phyloP scores from a whole-genome alignment of 2,113 vertebrate genomes.

The Barnardius zonarius region DNA sequence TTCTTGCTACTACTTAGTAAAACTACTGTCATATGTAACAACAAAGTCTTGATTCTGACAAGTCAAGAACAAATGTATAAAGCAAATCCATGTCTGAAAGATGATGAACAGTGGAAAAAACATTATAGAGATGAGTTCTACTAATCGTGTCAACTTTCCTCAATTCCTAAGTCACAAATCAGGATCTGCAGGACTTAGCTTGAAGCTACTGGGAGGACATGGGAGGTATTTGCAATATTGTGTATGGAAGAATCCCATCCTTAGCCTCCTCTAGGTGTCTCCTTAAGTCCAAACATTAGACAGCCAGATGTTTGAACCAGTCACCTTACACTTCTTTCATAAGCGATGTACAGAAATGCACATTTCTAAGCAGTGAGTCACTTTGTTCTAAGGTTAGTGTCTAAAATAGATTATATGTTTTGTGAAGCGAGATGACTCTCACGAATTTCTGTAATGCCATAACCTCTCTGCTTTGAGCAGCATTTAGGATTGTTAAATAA shows the following conservation, averaged over 20 bases:
- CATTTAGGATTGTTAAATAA: not conserved
- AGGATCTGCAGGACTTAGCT: not conserved
- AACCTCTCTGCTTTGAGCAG: not conserved
- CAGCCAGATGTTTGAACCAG: not conserved
- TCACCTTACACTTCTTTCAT: not conserved
- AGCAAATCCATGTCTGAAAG: not conserved
- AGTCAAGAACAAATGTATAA: not conserved
- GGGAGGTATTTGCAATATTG: not conserved
- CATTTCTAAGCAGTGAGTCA: not conserved
- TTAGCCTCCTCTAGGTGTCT: not conserved
- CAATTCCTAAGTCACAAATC: not conserved
- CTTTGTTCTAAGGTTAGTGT: not conserved
- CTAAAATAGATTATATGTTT: not conserved
- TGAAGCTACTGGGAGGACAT: not conserved
- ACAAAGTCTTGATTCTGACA: not conserved
- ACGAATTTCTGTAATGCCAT: not conserved
- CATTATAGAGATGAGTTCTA: not conserved
- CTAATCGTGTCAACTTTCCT: not conserved
- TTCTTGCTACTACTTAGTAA: not conserved
- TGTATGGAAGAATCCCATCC: not conserved
- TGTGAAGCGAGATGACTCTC: not conserved
- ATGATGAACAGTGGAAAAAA: not conserved
- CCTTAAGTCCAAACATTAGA: not conserved
- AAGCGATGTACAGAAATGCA: not conserved
- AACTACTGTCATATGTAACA: not conserved